These are phyloP conservation scores for Drosophila baimaii DNA, from an alignment of 1,140 invertebrate species.

Conservation along the genomic window DNA sequence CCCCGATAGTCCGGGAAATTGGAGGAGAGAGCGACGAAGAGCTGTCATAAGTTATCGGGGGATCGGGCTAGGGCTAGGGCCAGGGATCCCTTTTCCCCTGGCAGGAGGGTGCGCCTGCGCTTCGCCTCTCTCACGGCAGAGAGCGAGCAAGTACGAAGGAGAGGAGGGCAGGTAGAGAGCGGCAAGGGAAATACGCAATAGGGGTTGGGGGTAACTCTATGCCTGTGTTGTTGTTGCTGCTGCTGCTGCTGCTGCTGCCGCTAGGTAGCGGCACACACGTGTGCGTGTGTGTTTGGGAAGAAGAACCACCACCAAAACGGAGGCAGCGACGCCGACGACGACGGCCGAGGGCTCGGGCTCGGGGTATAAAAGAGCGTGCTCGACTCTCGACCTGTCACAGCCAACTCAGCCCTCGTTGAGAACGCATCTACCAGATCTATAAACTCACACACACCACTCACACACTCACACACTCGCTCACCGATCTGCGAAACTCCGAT, in stretches of 20 bases:
- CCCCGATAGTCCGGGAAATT: conserved; percentile 38
- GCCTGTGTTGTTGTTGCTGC: conserved; percentile 42
- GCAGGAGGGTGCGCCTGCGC: conserved; percentile 66
- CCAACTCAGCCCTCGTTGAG: conserved; percentile 79
- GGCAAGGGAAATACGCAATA: conserved; percentile 75
- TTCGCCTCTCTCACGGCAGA: conserved; percentile 21
- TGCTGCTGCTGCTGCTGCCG: neutral
- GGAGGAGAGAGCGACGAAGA: conserved; percentile 55
- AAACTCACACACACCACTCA: conserved; percentile 20
- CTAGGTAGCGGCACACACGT: conserved; percentile 68
- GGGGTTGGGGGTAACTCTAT: conserved; percentile 71
- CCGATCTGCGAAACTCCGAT: conserved; percentile 14
- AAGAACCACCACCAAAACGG: conserved; percentile 77
- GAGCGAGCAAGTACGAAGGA: neutral
- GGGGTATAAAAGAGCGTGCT: conserved; percentile 78
- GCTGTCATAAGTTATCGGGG: conserved; percentile 75
- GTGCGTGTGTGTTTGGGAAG: conserved; percentile 50
- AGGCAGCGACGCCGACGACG: conserved; percentile 26
- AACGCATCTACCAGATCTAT: conserved; percentile 56
- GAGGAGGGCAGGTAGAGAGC: conserved; percentile 50
- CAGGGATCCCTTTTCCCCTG: conserved; percentile 2
- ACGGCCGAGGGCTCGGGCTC: conserved; percentile 40
- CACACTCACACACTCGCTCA: conserved; percentile 2
- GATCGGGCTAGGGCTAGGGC: conserved; percentile 19
- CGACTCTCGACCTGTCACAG: conserved; percentile 79